These are phyloP conservation scores for Blennius ocellaris DNA, from an alignment of 2,113 vertebrate genomes.

Conservation along the genomic window DNA sequence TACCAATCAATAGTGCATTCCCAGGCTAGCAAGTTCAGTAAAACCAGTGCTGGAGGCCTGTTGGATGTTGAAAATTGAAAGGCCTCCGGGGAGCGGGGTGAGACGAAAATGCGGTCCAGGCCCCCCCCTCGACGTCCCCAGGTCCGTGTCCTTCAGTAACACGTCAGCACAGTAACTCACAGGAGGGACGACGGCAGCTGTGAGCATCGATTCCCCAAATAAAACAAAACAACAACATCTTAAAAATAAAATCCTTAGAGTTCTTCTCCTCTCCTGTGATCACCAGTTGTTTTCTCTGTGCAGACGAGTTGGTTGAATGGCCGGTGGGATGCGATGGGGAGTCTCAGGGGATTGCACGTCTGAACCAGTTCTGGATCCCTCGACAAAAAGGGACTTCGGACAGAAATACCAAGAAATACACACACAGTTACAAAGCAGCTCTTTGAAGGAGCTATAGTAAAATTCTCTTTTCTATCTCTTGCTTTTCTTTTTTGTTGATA, in stretches of 20 bases:
- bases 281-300: slow-evolving; percentile 25
- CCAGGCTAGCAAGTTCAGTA: slow-evolving; percentile 76
- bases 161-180: slow-evolving; percentile 12
- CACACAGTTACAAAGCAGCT: slow-evolving; percentile 74
- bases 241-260: slow-evolving; percentile 34
- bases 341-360: slow-evolving; percentile 40
- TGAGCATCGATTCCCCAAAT: slow-evolving; percentile 35
- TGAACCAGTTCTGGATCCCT: slow-evolving; percentile 44
- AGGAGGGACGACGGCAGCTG: slow-evolving; percentile 26
- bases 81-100: slow-evolving; percentile 49
- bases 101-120: slow-evolving; percentile 58
- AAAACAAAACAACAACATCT: too few relatives aligned
- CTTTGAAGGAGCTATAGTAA: slow-evolving; percentile 44
- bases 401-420: slow-evolving; percentile 70
- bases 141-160: slow-evolving; percentile 37
- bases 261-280: slow-evolving; percentile 36
- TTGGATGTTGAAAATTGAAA: slow-evolving; percentile 52
- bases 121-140: slow-evolving; percentile 19
- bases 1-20: slow-evolving; percentile 84
- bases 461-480: slow-evolving; percentile 67
- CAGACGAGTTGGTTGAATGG: slow-evolving; percentile 15
- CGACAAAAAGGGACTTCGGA: slow-evolving; percentile 43
- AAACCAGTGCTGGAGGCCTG: slow-evolving; percentile 72
- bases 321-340: not conserved
- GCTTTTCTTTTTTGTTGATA: slow-evolving; percentile 69